Base-by-base conservation (phyloP, 2,797 vertebrate species). In the Luscinia megarhynchos region DNA sequence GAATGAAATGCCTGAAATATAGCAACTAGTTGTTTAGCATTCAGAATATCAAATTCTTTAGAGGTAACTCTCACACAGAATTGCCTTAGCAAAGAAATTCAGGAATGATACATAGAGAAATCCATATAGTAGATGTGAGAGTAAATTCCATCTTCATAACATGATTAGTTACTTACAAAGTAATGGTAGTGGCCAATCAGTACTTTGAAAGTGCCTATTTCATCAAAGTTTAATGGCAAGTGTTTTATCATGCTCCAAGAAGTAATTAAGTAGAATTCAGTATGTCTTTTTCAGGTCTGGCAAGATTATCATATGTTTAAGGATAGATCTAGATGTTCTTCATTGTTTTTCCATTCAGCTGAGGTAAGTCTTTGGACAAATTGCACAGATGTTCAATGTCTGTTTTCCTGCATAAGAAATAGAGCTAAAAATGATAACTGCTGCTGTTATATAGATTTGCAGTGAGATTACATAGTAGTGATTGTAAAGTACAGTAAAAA, bases 341-440 rank as follows among this genome's bases (percentile, higher is more conserved):
- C 79, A 59, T 63, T 64, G 63, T 41, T 79, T 94, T 95, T 63
- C 53, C 57, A 43, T 87, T 88, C 84, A 84, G 59, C 62, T 87
- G 90, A 94, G 83, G 58, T 93, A 88, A 93, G 59, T 59, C 90
- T 94, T 90, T 91, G 86, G 93, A 94, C 63, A 87, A 94, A 89
- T 87, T 78, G 36, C 76, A 88, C 87, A 96, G 62, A 84, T 94
- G 85, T 90, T 91, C 85, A 69, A 2, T 69, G 76, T 73, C 88
- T 96, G 74, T 86, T 95, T 89, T 90, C 22, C 67, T 84, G 81
- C 57, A 93, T 46, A 78, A 80, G 62, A 89, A 89, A 76, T 67
- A 62, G 46, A 86, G 14, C 17, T 91, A 89, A 86, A 78, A 93
- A 93, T 66, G 77, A 85, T 80, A 89, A 94, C 68, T 66, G 54